A percentile compares a stretch with the other conserved stretches of the same genome.
phyloP scores from a whole-genome alignment of 2,113 vertebrate species.

The Colaptes auratus region DNA sequence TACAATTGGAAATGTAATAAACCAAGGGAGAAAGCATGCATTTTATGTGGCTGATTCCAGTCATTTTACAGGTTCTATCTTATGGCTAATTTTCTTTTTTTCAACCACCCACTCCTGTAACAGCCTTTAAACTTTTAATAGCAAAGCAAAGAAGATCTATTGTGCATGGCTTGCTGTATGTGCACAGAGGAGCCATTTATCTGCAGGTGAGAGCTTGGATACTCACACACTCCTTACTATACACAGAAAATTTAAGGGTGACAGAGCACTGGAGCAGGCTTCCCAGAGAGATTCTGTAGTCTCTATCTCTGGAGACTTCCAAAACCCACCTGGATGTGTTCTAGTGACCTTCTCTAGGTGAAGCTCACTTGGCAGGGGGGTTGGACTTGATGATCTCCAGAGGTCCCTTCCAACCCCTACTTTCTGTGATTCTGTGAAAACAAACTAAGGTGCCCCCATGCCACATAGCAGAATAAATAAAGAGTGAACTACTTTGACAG shows the following conservation, averaged over 20 bases:
- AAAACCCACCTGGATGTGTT: too few relatives aligned
- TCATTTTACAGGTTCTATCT: background rate
- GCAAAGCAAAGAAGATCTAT: background rate
- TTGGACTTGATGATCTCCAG: too few relatives aligned
- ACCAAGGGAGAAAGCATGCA: background rate
- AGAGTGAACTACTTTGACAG: background rate
- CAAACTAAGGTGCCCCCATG: background rate
- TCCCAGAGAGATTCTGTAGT: too few relatives aligned
- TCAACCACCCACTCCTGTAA: background rate
- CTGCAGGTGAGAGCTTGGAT: background rate
- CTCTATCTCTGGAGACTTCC: too few relatives aligned
- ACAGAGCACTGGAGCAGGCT: too few relatives aligned
- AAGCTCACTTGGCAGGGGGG: too few relatives aligned
- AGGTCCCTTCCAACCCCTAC: too few relatives aligned
- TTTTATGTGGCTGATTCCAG: background rate
- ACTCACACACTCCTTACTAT: background rate
- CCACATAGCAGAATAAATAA: background rate
- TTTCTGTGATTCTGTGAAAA: background rate
- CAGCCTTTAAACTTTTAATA: background rate
- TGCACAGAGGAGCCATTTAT: too few relatives aligned
- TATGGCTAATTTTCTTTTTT: background rate
- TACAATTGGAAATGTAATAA: background rate
- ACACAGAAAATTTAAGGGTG: background rate
- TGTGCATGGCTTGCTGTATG: accelerated
- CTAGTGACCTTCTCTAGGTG: too few relatives aligned